Evolutionary conservation across 2,888 invertebrate genomes (phyloP).

Genomic region (Griposia aprilina): DNA sequence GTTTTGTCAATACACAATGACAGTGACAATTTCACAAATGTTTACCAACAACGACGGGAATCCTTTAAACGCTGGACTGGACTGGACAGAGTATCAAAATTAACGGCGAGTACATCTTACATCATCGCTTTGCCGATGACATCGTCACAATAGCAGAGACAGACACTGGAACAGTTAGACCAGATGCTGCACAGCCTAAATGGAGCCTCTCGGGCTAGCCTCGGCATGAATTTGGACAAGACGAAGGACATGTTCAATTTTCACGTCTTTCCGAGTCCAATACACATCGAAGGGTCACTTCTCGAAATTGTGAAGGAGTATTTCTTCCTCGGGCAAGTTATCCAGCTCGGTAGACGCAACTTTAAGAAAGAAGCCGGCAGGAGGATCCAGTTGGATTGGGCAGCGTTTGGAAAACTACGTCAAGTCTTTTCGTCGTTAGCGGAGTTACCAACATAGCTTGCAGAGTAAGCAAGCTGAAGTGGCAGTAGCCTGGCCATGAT

Average conservation of each 20-base stretch:
- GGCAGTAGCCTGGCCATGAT: not conserved
- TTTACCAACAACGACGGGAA: not conserved
- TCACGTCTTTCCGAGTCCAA: not conserved
- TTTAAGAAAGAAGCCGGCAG: too few species aligned
- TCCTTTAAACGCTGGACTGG: too few species aligned
- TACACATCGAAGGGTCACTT: not conserved
- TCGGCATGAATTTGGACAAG: not conserved
- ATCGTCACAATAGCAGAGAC: not conserved
- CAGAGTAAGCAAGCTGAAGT: not conserved
- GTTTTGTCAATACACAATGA: not conserved
- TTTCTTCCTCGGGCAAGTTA: not conserved
- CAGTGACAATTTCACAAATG: not conserved
- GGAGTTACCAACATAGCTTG: not conserved
- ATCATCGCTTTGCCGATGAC: not conserved
- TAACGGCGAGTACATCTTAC: not conserved
- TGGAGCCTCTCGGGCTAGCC: not conserved
- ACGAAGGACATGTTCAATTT: not conserved
- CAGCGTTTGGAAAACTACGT: not conserved
- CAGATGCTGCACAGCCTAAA: not conserved
- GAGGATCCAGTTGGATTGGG: not conserved
- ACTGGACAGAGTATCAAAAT: too few species aligned
- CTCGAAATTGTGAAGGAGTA: not conserved
- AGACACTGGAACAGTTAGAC: not conserved
- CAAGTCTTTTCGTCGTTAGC: not conserved
- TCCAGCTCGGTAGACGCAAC: too few species aligned